Percentiles rank a stretch among this genome's conserved stretches.
Conservation (phyloP, 2,797 vertebrate genomes). For the Sebastiscus albofasciatus region DNA sequence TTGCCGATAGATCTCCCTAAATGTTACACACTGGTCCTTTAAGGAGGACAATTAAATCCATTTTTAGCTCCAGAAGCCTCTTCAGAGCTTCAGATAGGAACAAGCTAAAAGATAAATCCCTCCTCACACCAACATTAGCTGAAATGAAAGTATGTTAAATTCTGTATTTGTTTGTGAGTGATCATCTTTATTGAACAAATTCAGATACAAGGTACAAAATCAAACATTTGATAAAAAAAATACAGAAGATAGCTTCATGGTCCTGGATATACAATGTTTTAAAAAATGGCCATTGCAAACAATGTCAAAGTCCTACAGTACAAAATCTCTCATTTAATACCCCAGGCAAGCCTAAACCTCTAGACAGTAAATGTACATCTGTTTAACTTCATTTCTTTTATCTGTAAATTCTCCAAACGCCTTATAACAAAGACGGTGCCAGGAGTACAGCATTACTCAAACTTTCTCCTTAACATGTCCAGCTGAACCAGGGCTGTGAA, state of each 20-base stretch:
- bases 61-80: not conserved
- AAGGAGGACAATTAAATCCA: not conserved
- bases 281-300: not conserved
- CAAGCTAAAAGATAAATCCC: not conserved
- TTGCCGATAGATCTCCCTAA: too few relatives aligned
- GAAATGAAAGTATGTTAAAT: not conserved
- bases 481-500: not conserved
- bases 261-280: not conserved
- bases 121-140: not conserved
- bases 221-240: constrained; percentile 17
- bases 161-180: not conserved
- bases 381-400: constrained; percentile 1
- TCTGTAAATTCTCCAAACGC: not conserved
- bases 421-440: constrained; percentile 4
- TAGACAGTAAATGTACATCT: not conserved
- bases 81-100: not conserved
- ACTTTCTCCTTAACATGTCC: not conserved
- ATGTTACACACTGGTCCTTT: not conserved
- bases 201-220: constrained; percentile 40
- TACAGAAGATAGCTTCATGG: not conserved
- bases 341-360: not conserved
- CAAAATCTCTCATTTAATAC: not conserved
- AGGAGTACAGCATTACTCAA: not conserved
- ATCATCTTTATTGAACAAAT: constrained; percentile 62
- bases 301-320: not conserved